Conservation (phyloP, 2,113 vertebrate species). For the Heloderma charlesbogerti region DNA sequence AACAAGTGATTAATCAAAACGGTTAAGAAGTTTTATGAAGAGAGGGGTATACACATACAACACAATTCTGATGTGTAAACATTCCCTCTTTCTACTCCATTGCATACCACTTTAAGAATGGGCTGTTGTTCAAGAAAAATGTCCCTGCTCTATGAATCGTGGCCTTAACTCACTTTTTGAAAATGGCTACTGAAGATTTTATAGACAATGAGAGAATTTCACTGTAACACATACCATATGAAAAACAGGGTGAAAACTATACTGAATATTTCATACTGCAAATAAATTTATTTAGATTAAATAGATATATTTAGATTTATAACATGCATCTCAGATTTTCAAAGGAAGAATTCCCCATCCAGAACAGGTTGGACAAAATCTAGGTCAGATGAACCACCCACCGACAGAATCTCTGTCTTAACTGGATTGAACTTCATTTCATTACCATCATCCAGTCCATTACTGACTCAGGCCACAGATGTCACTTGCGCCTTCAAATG, state of each 20-base stretch:
- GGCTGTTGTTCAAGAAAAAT: background rate
- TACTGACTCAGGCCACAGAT: background rate
- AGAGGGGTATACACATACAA: background rate
- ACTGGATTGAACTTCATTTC: background rate
- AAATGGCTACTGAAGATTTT: background rate
- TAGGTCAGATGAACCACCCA: background rate
- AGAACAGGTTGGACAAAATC: background rate
- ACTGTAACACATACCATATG: background rate
- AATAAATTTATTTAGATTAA: background rate
- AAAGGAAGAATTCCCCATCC: background rate
- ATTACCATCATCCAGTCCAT: background rate
- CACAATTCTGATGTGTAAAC: background rate
- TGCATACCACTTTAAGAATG: background rate
- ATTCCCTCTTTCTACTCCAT: background rate
- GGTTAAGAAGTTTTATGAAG: background rate
- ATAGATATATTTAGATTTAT: background rate
- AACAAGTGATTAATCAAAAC: conserved; percentile 19
- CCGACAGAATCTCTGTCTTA: background rate
- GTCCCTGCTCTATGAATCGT: background rate
- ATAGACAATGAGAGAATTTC: background rate
- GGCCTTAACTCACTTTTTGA: background rate
- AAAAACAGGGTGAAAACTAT: background rate
- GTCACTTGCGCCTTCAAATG: background rate
- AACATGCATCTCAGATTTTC: background rate
- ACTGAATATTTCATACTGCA: background rate